Base-by-base conservation (phyloP, 1,140 invertebrate genomes). In the Bactericera cockerelli region DNA sequence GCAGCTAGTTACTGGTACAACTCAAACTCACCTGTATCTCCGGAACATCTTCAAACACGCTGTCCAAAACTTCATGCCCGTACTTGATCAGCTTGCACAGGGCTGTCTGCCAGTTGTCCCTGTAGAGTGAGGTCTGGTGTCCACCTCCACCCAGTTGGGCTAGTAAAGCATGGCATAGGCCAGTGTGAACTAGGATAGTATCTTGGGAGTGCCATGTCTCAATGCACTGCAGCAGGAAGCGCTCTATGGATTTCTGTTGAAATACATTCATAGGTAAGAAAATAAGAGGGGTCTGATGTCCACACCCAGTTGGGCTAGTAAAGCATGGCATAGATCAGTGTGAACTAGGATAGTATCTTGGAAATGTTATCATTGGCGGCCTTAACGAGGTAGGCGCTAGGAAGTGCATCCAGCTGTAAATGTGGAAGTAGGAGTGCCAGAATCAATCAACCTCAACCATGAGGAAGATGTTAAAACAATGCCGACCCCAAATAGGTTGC, bases 11-110 rank as follows among this genome's bases (percentile, higher is more conserved):
- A n/a, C n/a, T n/a, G n/a, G n/a, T n/a, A n/a, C n/a, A n/a, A n/a
- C n/a, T n/a, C n/a, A n/a, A 36, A 36, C 42, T 22, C 22, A 49
- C 42, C 42, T 49, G 42, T n/a, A 49, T 49, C 19, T 49, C 42
- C 19, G 42, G 22, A 49, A 49, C 42, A 49, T 49, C 42, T n/a
- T 49, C 42, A 49, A 49, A 49, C n/a, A 49, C 22, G n/a, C 8
- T 4, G 22, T 49, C 42, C 3, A 49, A n/a, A 49, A 49, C 42
- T 49, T 49, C 42, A 49, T 49, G 42, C n/a, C 4, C 8, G 22
- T 49, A 49, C 19, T 49, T 49, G n/a, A 49, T 8, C 3, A 49
- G 22, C 22, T 49, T 49, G 19, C 42, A 49, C n/a, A 49, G 19
- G 4, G 6, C 8, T 16, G 22, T 16, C 42, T 49, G n/a, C 42